Percentiles rank a stretch among this genome's conserved stretches.
These are phyloP conservation scores for Riparia riparia DNA, from an alignment of 2,113 vertebrate genomes.

Conservation along the genomic window DNA sequence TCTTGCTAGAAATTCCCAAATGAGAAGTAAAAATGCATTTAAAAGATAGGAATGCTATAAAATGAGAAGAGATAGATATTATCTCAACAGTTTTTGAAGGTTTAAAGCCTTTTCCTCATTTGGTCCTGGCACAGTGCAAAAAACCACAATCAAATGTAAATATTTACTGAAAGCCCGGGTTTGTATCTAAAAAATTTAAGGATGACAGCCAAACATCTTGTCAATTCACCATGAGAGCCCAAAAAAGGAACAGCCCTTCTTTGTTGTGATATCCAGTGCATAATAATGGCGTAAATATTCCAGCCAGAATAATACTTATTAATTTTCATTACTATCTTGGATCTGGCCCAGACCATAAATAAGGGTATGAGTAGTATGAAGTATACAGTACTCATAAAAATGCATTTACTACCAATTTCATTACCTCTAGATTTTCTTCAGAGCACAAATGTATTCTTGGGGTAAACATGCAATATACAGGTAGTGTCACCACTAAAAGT, in stretches of 20 bases:
- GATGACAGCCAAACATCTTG: not conserved
- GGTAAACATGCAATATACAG: not conserved
- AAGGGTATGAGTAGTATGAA: not conserved
- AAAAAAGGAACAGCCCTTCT: not conserved
- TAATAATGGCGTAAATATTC: not conserved
- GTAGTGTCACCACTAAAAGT: not conserved
- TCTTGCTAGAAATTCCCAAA: not conserved
- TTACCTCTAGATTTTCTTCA: not conserved
- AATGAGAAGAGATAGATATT: not conserved
- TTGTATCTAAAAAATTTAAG: not conserved
- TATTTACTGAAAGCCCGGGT: not conserved
- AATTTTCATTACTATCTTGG: not conserved
- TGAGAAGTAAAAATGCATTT: not conserved
- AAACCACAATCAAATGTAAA: not conserved
- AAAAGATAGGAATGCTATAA: not conserved
- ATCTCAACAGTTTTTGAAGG: not conserved
- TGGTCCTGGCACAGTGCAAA: not conserved
- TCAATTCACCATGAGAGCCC: not conserved
- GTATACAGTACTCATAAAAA: not conserved
- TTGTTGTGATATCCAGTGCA: not conserved
- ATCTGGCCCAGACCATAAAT: not conserved
- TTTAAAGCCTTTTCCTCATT: conserved; percentile 6
- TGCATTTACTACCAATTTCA: not conserved
- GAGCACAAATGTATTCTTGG: not conserved
- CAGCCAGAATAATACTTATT: not conserved